phyloP scores from a whole-genome alignment of 1,140 invertebrate genomes.

The Zaprionus tsacasi region DNA sequence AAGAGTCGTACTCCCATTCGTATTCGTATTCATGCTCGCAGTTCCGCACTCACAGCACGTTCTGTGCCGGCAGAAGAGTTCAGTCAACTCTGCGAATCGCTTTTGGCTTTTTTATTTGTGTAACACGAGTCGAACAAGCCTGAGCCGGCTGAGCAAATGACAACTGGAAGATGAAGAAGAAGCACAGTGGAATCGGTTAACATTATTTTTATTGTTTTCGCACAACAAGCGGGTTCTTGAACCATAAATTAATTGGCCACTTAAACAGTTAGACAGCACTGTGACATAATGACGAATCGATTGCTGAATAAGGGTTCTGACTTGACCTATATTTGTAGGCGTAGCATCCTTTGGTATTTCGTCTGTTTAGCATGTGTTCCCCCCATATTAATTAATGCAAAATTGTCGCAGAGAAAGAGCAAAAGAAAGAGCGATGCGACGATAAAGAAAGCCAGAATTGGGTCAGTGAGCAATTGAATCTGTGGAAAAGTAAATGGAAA shows the following conservation, averaged over 20 bases:
- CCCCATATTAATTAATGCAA: constrained; percentile 40
- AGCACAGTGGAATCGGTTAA: constrained; percentile 21
- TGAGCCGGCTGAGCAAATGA: too few species aligned
- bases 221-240: constrained; percentile 10
- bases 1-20: background rate
- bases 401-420: constrained; percentile 17
- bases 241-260: constrained; percentile 56
- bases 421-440: background rate
- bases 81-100: constrained; percentile 40
- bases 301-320: constrained; percentile 5
- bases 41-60: constrained; percentile 30
- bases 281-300: constrained; percentile 22
- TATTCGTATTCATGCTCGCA: constrained; percentile 5
- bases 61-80: constrained; percentile 27
- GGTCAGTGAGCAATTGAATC: constrained; percentile 56
- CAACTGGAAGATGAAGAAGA: constrained; percentile 7
- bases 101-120: constrained; percentile 33
- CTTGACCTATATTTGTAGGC: constrained; percentile 25
- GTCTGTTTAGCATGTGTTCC: constrained; percentile 7
- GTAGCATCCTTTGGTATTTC: constrained; percentile 15
- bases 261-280: constrained; percentile 28
- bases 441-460: constrained; percentile 28
- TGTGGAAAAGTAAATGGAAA: constrained; percentile 20
- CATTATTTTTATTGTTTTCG: constrained; percentile 12
- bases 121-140: constrained; percentile 28